These are phyloP conservation scores for Ataeniobius toweri DNA, from an alignment of 2,797 vertebrate species.

Conservation along the genomic window DNA sequence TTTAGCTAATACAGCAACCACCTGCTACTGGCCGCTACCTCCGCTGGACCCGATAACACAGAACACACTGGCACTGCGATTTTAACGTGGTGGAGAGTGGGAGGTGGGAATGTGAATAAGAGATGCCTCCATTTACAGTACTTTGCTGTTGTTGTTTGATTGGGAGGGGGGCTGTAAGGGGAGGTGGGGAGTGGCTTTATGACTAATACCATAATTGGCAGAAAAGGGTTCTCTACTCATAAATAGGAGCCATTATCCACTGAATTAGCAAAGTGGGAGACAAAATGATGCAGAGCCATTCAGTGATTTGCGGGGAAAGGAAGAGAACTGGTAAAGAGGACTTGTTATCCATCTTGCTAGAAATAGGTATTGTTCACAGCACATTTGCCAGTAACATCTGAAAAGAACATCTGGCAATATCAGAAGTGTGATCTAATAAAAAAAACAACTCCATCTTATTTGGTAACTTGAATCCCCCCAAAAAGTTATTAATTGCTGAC, in stretches of 20 bases:
- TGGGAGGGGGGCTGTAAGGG: slow-evolving; percentile 18
- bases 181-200: slow-evolving; percentile 57
- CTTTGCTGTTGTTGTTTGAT: slow-evolving; percentile 61
- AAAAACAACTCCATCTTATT: slow-evolving; percentile 21
- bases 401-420: slow-evolving; percentile 53
- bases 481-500: not conserved
- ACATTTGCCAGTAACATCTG: slow-evolving; percentile 17
- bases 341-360: slow-evolving; percentile 71
- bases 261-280: slow-evolving; percentile 76
- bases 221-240: slow-evolving; percentile 73
- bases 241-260: slow-evolving; percentile 79
- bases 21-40: slow-evolving; percentile 63
- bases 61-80: slow-evolving; percentile 54
- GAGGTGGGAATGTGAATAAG: slow-evolving; percentile 65
- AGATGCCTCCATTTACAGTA: slow-evolving; percentile 69
- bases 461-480: not conserved
- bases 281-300: slow-evolving; percentile 70
- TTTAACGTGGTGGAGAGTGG: slow-evolving; percentile 62
- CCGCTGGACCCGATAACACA: slow-evolving; percentile 71
- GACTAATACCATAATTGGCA: slow-evolving; percentile 78
- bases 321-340: slow-evolving; percentile 54
- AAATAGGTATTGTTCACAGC: slow-evolving; percentile 68
- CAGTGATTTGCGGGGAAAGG: slow-evolving; percentile 62
- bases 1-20: slow-evolving; percentile 69
- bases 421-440: slow-evolving; percentile 13